Base-by-base conservation (phyloP, 2,113 vertebrate genomes). In the Syngnathoides biaculeatus region DNA sequence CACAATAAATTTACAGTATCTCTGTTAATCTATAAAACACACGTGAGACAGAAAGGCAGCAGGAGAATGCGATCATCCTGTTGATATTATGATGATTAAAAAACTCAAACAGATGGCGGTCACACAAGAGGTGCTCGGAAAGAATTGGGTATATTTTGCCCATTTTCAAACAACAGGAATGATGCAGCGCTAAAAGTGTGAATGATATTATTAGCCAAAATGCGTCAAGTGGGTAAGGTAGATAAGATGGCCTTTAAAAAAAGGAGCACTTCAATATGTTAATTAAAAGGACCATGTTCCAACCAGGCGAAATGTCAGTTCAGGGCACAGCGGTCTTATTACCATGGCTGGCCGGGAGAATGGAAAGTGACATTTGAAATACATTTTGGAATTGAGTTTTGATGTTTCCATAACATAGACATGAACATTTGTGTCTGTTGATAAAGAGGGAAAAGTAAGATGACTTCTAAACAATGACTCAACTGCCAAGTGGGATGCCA, bases 211-310 rank as follows among this genome's bases (percentile, higher is more conserved):
- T 63, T 65, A 53, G 67, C 38, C 7, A 65, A 60, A 82, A 76
- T 57, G 62, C 53, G 79, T 71, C 20, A 43, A 64, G 45, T 69
- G 70, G 67, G 62, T 75, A 80, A 73, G 74, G 66, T 24, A 70
- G 67, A 70, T 42, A 43, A 78, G 73, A 73, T 69, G 56, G 86
- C 68, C 67, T 74, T 83, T 73, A 71, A 40, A 80, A 84, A 83
- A 79, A 38, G 6, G 67, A 78, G 73, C 53, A 53, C 67, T 76
- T 81, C 75, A 82, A 74, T 75, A 66, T 77, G 79, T 86, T 84
- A 80, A 88, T 90, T 83, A 84, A 80, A 72, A 69, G 77, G 55
- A 76, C 70, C 53, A 22, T 69, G 75, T 83, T 78, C n/a, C 52
- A 67, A 53, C 64, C 68, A 67, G 64, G 74, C 43, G 26, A 40